phyloP scores from a whole-genome alignment of 2,888 invertebrate genomes.

The Aphodius granarius region DNA sequence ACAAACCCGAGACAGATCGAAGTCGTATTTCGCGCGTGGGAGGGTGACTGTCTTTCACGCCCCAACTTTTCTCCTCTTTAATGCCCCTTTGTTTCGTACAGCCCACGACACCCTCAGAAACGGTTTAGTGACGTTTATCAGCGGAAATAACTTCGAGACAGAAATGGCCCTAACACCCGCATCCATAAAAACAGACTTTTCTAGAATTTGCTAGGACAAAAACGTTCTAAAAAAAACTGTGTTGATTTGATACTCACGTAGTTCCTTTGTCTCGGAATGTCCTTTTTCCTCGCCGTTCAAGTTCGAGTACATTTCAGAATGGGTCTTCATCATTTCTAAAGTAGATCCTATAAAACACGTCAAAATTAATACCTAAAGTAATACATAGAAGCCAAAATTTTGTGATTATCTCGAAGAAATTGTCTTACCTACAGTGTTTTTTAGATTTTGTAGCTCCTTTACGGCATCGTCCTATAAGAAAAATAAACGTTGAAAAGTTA shows the following conservation, averaged over 20 bases:
- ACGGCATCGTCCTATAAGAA: slow-evolving; percentile 55
- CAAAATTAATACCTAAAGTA: not conserved
- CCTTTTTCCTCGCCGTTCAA: slow-evolving; percentile 49
- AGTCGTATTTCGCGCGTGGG: not conserved
- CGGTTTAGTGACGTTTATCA: not conserved
- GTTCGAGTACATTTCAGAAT: slow-evolving; percentile 47
- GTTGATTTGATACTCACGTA: slow-evolving; percentile 47
- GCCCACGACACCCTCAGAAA: not conserved
- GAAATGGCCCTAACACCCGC: not conserved
- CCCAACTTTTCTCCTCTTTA: not conserved
- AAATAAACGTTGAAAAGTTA: slow-evolving; percentile 16
- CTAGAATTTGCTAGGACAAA: not conserved
- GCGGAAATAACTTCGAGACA: not conserved
- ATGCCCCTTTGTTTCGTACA: not conserved
- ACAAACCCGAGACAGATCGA: not conserved
- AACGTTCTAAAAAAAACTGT: too few relatives aligned
- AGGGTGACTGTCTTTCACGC: not conserved
- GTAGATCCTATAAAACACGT: slow-evolving; percentile 45
- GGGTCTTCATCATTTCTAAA: slow-evolving; percentile 50
- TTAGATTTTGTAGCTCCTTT: slow-evolving; percentile 56
- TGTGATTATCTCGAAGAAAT: slow-evolving; percentile 16
- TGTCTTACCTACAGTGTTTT: slow-evolving; percentile 49
- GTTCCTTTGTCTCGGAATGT: slow-evolving; percentile 46
- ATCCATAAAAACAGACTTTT: not conserved
- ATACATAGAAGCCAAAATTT: not conserved